These are phyloP conservation scores for Lates japonicus DNA, from an alignment of 2,797 vertebrate species.

Conservation along the genomic window DNA sequence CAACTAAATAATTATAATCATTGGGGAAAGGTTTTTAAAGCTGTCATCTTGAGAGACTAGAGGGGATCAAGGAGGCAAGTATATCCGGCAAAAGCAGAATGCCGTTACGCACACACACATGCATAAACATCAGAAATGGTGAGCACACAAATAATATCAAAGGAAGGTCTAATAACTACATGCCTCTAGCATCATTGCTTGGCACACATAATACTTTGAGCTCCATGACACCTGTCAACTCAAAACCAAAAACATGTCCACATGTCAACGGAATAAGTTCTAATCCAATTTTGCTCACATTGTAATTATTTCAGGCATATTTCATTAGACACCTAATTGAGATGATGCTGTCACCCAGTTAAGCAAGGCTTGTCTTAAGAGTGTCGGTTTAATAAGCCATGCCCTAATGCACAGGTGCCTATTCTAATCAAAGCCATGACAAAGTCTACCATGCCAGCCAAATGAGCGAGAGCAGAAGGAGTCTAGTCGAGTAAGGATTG, in stretches of 20 bases:
- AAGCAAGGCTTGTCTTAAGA: slow-evolving; percentile 87
- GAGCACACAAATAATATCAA: slow-evolving; percentile 60
- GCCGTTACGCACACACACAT: slow-evolving; percentile 33
- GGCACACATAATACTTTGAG: slow-evolving; percentile 44
- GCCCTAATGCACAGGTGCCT: slow-evolving; percentile 88
- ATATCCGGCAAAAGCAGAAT: slow-evolving; percentile 30
- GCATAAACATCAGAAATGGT: slow-evolving; percentile 27
- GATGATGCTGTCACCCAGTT: slow-evolving; percentile 86
- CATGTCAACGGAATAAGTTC: slow-evolving; percentile 67
- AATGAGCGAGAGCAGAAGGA: slow-evolving; percentile 69
- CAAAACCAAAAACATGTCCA: slow-evolving; percentile 61
- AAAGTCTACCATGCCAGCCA: slow-evolving; percentile 83
- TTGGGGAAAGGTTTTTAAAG: slow-evolving; percentile 72
- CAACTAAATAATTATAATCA: slow-evolving; percentile 82
- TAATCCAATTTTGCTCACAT: slow-evolving; percentile 69
- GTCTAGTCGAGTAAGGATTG: slow-evolving; percentile 60
- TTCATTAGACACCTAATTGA: slow-evolving; percentile 86
- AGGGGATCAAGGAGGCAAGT: slow-evolving; percentile 43
- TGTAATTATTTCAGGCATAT: slow-evolving; percentile 81
- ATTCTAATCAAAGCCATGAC: slow-evolving; percentile 88
- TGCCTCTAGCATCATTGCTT: slow-evolving; percentile 44
- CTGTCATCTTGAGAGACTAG: slow-evolving; percentile 58
- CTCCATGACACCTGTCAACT: slow-evolving; percentile 70
- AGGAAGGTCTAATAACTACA: slow-evolving; percentile 46
- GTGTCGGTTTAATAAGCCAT: slow-evolving; percentile 88